Evolutionary conservation across 2,888 invertebrate genomes (phyloP).

Genomic region (Synanthedon tipuliformis): DNA sequence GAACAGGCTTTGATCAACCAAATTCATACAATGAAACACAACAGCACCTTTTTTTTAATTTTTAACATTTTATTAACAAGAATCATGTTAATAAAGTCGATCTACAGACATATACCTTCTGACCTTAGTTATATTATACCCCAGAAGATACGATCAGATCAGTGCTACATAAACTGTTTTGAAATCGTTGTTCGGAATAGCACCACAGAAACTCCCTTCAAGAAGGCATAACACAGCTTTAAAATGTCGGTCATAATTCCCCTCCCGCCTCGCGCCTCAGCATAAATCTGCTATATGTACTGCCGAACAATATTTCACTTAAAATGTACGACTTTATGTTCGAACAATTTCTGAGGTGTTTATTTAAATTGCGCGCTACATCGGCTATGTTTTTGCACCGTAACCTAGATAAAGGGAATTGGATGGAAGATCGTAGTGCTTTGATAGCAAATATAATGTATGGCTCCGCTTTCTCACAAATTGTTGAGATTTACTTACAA

Average conservation of each 20-base stretch:
- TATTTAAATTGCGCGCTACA: conserved; percentile 23
- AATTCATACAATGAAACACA: too few species aligned
- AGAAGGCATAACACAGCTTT: conserved; percentile 19
- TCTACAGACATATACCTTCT: too few species aligned
- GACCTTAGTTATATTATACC: too few species aligned
- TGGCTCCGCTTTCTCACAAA: too few species aligned
- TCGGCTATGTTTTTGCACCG: neutral
- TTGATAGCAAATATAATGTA: too few species aligned
- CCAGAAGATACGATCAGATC: too few species aligned
- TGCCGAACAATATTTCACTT: conserved; percentile 40
- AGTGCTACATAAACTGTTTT: neutral
- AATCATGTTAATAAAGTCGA: too few species aligned
- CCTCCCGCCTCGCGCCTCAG: conserved; percentile 34
- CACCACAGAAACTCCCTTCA: conserved; percentile 3
- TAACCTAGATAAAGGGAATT: neutral
- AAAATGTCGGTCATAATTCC: conserved; percentile 43
- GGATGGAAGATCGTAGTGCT: too few species aligned
- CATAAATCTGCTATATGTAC: conserved; percentile 49
- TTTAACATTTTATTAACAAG: too few species aligned
- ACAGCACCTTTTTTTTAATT: too few species aligned
- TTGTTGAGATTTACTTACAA: too few species aligned
- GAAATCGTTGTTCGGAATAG: conserved; percentile 7
- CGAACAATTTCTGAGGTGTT: conserved; percentile 22
- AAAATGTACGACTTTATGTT: conserved; percentile 38
- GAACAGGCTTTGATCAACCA: too few species aligned